Evolutionary conservation across 2,888 invertebrate species (phyloP).

Genomic region (Enoplolaimus lenunculus): DNA sequence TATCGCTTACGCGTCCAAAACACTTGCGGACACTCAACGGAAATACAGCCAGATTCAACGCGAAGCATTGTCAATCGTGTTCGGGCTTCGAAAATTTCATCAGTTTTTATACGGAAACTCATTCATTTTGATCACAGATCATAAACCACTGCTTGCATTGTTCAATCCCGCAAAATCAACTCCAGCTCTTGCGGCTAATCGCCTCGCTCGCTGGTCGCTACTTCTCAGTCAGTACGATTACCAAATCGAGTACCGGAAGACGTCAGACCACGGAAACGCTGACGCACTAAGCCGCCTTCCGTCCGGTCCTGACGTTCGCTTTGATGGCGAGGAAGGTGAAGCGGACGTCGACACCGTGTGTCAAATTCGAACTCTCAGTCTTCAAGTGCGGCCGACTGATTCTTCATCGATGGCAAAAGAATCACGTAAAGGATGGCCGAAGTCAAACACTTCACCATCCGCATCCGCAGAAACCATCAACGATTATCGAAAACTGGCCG

Average conservation of each 20-base stretch:
- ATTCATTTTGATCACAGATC: constrained; percentile 12
- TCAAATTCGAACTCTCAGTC: neutral
- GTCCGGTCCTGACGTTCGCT: constrained; percentile 15
- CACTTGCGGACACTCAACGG: neutral
- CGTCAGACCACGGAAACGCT: constrained; percentile 24
- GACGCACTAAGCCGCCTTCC: constrained; percentile 26
- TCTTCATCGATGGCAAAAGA: neutral
- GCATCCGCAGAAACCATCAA: neutral
- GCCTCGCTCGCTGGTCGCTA: constrained; percentile 24
- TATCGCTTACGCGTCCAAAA: constrained; percentile 13
- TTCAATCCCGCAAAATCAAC: constrained; percentile 25
- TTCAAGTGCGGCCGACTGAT: neutral
- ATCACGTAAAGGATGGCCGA: constrained; percentile 1
- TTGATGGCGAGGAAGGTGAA: constrained; percentile 22
- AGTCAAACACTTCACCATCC: neutral
- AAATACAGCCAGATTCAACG: neutral
- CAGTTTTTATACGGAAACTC: constrained; percentile 2
- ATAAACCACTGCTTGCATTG: constrained; percentile 1
- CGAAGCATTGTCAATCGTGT: constrained; percentile 8
- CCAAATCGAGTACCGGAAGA: constrained; percentile 10
- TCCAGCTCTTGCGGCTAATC: constrained; percentile 22
- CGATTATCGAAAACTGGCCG: neutral
- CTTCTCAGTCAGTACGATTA: constrained; percentile 15
- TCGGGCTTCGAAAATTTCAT: constrained; percentile 8
- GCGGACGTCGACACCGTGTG: constrained; percentile 5